Percentiles rank a stretch among this genome's conserved stretches.
These are phyloP conservation scores for Neocrepidodera transversa DNA, from an alignment of 2,888 invertebrate species.

Conservation along the genomic window DNA sequence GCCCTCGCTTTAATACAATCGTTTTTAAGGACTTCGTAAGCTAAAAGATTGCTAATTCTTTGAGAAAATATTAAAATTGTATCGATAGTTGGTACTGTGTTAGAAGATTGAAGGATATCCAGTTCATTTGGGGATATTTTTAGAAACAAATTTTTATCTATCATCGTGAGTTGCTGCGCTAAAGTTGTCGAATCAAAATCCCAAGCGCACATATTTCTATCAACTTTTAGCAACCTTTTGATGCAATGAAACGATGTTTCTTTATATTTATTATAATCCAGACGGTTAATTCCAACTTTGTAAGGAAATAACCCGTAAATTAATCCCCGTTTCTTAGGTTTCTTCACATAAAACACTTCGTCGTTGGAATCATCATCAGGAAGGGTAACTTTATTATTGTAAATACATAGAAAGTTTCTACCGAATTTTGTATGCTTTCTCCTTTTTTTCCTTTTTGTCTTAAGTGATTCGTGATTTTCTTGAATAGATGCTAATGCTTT, in stretches of 20 bases:
- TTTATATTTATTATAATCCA: constrained; percentile 35
- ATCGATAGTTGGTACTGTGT: constrained; percentile 63
- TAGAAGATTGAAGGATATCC: constrained; percentile 58
- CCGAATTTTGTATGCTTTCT: constrained; percentile 19
- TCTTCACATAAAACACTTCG: constrained; percentile 32
- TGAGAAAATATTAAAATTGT: constrained; percentile 65
- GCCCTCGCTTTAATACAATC: constrained; percentile 60
- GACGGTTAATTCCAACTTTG: constrained; percentile 28
- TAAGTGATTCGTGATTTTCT: constrained; percentile 36
- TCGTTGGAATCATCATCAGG: constrained; percentile 42
- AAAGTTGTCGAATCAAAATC: constrained; percentile 64
- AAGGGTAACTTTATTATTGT: constrained; percentile 30
- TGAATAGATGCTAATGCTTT: constrained; percentile 54
- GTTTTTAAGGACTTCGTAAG: constrained; percentile 61
- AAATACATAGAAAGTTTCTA: constrained; percentile 38
- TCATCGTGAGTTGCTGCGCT: constrained; percentile 63
- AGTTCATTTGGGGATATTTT: constrained; percentile 61
- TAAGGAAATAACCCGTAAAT: constrained; percentile 41
- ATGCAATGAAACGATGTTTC: constrained; percentile 56
- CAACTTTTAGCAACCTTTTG: constrained; percentile 57
- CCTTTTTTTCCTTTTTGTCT: constrained; percentile 36
- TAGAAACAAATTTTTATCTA: constrained; percentile 64
- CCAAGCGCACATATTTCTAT: constrained; percentile 61
- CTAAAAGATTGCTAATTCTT: constrained; percentile 62
- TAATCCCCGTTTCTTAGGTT: constrained; percentile 39